Conservation (phyloP, 2,797 vertebrate species). For the Chrosomus eos region DNA sequence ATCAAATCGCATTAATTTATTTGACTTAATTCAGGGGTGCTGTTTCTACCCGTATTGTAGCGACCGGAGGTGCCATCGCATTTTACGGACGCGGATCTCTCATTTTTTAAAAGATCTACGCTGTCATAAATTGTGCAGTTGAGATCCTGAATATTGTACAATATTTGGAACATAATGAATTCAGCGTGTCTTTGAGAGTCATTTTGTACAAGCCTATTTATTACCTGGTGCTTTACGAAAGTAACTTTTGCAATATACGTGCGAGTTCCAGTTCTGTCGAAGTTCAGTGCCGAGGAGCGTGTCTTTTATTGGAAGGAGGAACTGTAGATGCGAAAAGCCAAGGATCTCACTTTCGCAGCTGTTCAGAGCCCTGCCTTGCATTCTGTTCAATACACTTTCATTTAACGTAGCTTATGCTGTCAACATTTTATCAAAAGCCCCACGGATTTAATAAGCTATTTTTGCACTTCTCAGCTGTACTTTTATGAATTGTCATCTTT, state of each 20-base stretch:
- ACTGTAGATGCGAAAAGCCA: slow-evolving; percentile 55
- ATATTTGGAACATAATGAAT: slow-evolving; percentile 58
- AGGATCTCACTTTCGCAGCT: slow-evolving; percentile 50
- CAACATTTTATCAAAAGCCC: slow-evolving; percentile 58
- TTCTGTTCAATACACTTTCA: slow-evolving; percentile 63
- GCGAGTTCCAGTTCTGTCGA: slow-evolving; percentile 51
- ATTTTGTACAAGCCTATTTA: slow-evolving; percentile 69
- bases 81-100: slow-evolving; percentile 53
- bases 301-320: slow-evolving; percentile 65
- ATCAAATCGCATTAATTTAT: slow-evolving; percentile 59
- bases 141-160: slow-evolving; percentile 65
- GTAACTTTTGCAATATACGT: slow-evolving; percentile 60
- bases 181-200: slow-evolving; percentile 55
- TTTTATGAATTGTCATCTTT: slow-evolving; percentile 48
- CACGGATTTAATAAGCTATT: slow-evolving; percentile 65
- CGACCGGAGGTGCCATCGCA: slow-evolving; percentile 53
- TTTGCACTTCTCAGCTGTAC: slow-evolving; percentile 64
- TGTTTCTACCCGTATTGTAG: slow-evolving; percentile 49
- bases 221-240: slow-evolving; percentile 69
- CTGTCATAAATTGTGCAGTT: slow-evolving; percentile 53
- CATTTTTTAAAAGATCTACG: slow-evolving; percentile 37
- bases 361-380: slow-evolving; percentile 66
- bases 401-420: slow-evolving; percentile 60
- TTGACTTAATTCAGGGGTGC: slow-evolving; percentile 51
- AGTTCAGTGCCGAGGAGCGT: slow-evolving; percentile 40